A percentile compares a stretch with the other conserved stretches of the same genome.
These are phyloP conservation scores for Pseudoatta argentina DNA, from an alignment of 1,140 invertebrate genomes.

Conservation along the genomic window DNA sequence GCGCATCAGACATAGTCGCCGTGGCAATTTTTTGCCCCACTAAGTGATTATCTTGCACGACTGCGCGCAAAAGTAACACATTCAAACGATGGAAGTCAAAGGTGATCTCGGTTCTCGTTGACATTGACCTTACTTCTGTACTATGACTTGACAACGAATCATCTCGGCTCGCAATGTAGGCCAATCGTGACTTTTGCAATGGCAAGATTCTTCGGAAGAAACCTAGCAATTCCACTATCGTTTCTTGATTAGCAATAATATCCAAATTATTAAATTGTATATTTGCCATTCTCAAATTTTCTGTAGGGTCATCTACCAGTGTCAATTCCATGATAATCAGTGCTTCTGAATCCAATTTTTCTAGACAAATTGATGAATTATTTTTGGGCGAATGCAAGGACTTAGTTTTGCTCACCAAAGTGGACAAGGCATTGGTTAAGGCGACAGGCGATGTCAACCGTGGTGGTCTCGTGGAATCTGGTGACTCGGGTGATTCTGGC, in stretches of 20 bases:
- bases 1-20: conserved; percentile 95
- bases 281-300: conserved; percentile 92
- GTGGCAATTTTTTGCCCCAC: conserved; percentile 96
- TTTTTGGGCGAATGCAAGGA: conserved; percentile 78
- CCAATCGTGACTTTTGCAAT: conserved; percentile 80
- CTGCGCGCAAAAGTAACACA: conserved; percentile 93
- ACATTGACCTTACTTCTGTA: conserved; percentile 65
- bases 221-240: conserved; percentile 96
- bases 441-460: conserved; percentile 87
- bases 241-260: conserved; percentile 98
- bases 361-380: conserved; percentile 79
- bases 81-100: conserved; percentile 97
- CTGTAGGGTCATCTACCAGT: conserved; percentile 89
- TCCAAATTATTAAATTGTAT: conserved; percentile 98
- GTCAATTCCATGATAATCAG: conserved; percentile 94
- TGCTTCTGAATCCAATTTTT: conserved; percentile 91
- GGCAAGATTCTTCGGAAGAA: conserved; percentile 93
- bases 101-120: conserved; percentile 91
- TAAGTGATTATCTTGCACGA: conserved; percentile 90
- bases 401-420: conserved; percentile 81
- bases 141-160: conserved; percentile 80
- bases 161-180: conserved; percentile 73
- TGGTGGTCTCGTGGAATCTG: conserved; percentile 84
- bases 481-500: conserved; percentile 90
- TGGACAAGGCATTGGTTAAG: conserved; percentile 88